Base-by-base conservation (phyloP, 2,888 invertebrate species). In the Octodonta nipae region DNA sequence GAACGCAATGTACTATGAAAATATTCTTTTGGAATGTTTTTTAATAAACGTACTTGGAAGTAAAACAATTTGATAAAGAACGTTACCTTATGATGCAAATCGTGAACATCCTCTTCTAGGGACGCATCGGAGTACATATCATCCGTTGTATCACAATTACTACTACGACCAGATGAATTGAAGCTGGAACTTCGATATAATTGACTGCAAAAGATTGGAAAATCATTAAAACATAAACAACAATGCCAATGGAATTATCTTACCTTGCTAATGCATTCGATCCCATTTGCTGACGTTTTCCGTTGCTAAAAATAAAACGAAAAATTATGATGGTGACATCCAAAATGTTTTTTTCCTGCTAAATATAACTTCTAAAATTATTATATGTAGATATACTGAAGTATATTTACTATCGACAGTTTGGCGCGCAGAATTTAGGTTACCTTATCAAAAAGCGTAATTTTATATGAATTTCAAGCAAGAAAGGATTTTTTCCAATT, bases 91-190 rank as follows among this genome's bases (percentile, higher is more conserved):
- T 89, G 86, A 65, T 84, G 91, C 55, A 92, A 78, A 65, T 91
- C 89, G 64, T 87, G 80, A 36, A 92, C 61, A 65, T 91, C 91
- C 60, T 92, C 91, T 60, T 85, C 84, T 46, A 89, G 67, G 46
- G 87, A 86, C 34, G 85, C 86, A 68, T 92, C 89, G 45, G 88
- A 88, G 70, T 86, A 88, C 78, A 89, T 85, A 66, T 91, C 91
- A 73, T 91, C 91, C 35, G 83, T 84, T 54, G 83, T 83, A 65
- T 88, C 87, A 64, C 87, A 87, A 56, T 79, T 85, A 48, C 88
- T 88, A 58, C 87, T 87, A 61, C 87, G 77, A 46, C 88, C 87
- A 37, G 86, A 86, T 51, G 87, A 87, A 69, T 87, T 87, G 67
- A 88, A 88, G 65, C 87, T 87, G 58, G 87, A 85, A 60, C 87